These are phyloP conservation scores for Coreius guichenoti DNA, from an alignment of 2,797 vertebrate genomes.

Conservation along the genomic window DNA sequence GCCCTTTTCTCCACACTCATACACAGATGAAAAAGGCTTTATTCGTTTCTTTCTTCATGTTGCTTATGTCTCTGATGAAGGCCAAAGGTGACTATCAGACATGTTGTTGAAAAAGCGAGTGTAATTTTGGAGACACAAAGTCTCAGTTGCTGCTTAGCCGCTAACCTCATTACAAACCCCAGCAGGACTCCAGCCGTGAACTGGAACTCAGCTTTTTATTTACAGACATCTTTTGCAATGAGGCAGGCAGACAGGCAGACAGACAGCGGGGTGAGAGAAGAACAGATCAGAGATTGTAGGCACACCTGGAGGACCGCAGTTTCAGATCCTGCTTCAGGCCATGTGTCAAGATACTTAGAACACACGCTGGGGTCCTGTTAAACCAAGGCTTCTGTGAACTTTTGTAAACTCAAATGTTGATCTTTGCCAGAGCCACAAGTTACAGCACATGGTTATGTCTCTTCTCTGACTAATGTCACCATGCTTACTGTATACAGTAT, in stretches of 20 bases:
- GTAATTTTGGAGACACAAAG: slow-evolving; percentile 1
- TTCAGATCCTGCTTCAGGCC: slow-evolving; percentile 35
- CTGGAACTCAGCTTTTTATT: slow-evolving; percentile 17
- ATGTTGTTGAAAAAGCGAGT: neutral
- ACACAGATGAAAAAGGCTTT: neutral
- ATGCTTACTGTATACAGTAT: neutral
- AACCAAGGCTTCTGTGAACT: neutral
- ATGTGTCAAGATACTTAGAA: slow-evolving; percentile 8
- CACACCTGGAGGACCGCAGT: slow-evolving; percentile 18
- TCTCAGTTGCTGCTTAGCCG: neutral
- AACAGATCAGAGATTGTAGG: slow-evolving; percentile 13
- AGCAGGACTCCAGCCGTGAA: neutral
- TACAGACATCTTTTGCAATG: slow-evolving; percentile 3
- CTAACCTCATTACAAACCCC: neutral
- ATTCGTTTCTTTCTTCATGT: neutral
- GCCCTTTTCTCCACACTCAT: neutral
- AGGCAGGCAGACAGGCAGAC: slow-evolving; percentile 18
- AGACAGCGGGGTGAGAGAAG: slow-evolving; percentile 1
- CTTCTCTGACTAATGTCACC: neutral
- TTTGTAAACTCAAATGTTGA: neutral
- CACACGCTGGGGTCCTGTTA: neutral
- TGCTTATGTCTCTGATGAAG: slow-evolving; percentile 8
- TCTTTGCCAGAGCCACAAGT: neutral
- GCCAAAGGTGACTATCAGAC: neutral
- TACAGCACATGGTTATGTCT: neutral